Base-by-base conservation (phyloP, 2,888 invertebrate species). In the Mongoloraphidia duomilia region DNA sequence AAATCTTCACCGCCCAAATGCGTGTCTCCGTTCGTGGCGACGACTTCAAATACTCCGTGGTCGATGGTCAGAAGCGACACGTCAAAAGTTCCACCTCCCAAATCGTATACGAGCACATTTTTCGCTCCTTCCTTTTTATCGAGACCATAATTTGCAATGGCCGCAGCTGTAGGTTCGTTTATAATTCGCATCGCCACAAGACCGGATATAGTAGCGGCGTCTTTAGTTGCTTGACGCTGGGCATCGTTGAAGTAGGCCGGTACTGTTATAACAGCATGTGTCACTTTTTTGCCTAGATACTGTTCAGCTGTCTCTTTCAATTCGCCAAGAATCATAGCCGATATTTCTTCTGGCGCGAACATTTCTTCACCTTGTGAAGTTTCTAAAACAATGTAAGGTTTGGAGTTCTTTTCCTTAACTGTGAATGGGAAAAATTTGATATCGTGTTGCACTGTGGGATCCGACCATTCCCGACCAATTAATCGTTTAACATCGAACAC, bases 161-260 rank as follows among this genome's bases (percentile, higher is more conserved):
- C 95, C 45, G 95, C 95, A 11, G 95, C 94, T 2, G 94, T 95
- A 3, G 92, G 94, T 70, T 98, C 97, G 65, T 98, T 98, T 65
- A 98, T 96, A 64, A 96, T 96, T 65, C 96, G 78, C 87, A 92
- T 87, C 3, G 93, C 92, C 55, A 82, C 82, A 47, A 95, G 76
- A 48, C 94, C 85, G 58, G 97, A 90, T 65, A 97, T 97, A 45
- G 82, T 82, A 59, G 97, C 98, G 56, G 98, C 98, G 71, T 98
- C 98, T 66, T 96, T 96, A 49, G 96, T 97, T 34, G 96, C 96
- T 70, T 97, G 97, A 71, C 98, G 83, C 70, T 99, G 98, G 55
- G 96, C 97, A 70, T 98, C 97, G 64, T 98, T 98, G 81, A 99
- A 99, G 70, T 98, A 98, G 33, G 95, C 94, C 8, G 95, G 95